Evolutionary conservation across 2,113 vertebrate species (phyloP).

Genomic region (Atractosteus spatula): DNA sequence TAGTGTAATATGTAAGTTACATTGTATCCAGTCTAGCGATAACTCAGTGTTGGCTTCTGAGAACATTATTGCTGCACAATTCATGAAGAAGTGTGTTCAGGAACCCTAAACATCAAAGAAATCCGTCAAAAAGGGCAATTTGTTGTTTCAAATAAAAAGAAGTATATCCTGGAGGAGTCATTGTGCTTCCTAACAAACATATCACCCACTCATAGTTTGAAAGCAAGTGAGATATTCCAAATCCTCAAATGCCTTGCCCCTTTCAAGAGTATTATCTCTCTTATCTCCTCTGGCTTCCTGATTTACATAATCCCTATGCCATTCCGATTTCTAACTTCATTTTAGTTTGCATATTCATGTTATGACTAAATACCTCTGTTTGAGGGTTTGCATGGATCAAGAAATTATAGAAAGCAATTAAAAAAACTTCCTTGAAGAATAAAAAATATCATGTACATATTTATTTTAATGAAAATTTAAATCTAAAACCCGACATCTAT

Average conservation of each 20-base stretch:
- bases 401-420: background rate
- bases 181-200: slow-evolving; percentile 12
- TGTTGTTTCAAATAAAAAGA: slow-evolving; percentile 1
- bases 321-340: slow-evolving; percentile 57
- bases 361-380: slow-evolving; percentile 24
- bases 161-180: background rate
- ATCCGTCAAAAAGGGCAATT: background rate
- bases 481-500: too few relatives aligned
- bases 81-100: background rate
- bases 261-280: slow-evolving; percentile 17
- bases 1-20: background rate
- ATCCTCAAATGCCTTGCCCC: slow-evolving; percentile 17
- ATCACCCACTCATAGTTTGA: slow-evolving; percentile 11
- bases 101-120: slow-evolving; percentile 3
- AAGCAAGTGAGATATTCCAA: slow-evolving; percentile 37
- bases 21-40: background rate
- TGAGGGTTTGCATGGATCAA: slow-evolving; percentile 42
- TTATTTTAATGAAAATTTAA: too few relatives aligned
- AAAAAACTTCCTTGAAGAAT: background rate
- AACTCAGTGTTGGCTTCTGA: background rate
- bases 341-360: slow-evolving; percentile 57
- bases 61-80: slow-evolving; percentile 7
- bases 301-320: slow-evolving; percentile 66
- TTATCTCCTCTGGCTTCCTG: slow-evolving; percentile 31
- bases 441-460: too few relatives aligned